Conservation (phyloP, 1,140 invertebrate species). For the Papilio polytes region DNA sequence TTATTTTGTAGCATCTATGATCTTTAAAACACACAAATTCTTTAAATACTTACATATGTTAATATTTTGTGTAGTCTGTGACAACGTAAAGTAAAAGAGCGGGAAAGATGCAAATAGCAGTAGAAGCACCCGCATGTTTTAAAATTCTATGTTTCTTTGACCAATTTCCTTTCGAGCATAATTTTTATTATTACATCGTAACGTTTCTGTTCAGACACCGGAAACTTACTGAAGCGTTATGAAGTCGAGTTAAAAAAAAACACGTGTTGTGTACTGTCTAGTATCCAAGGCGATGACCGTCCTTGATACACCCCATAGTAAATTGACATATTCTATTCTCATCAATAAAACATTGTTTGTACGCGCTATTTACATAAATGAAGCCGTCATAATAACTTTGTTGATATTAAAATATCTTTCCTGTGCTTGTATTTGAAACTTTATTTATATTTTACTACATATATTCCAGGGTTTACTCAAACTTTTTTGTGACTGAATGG, state of each 20-base stretch:
- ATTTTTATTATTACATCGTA: constrained; percentile 22
- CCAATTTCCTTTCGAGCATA: not conserved
- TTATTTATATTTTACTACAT: not conserved
- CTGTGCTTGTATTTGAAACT: not conserved
- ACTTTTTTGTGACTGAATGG: no score
- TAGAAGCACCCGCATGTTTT: constrained; percentile 47
- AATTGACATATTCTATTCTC: constrained; percentile 63
- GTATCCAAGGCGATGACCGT: constrained; percentile 73
- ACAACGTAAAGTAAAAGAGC: constrained; percentile 52
- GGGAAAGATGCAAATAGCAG: constrained; percentile 46
- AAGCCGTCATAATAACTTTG: not conserved
- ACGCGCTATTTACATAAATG: not conserved
- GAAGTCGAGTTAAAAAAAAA: constrained; percentile 23
- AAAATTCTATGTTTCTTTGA: constrained; percentile 5
- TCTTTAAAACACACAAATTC: constrained; percentile 22
- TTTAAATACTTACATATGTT: constrained; percentile 83
- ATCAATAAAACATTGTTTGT: constrained; percentile 45
- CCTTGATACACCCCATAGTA: constrained; percentile 65
- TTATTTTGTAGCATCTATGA: not conserved
- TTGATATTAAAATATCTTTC: not conserved
- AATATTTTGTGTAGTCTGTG: constrained; percentile 85
- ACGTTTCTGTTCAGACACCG: constrained; percentile 15
- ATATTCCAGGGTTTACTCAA: not conserved
- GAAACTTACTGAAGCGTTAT: constrained; percentile 29
- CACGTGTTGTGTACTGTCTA: constrained; percentile 54